These are phyloP conservation scores for Nesometra sesokonis DNA, from an alignment of 35 echinoderm and acorn worm species.

Conservation along the genomic window DNA sequence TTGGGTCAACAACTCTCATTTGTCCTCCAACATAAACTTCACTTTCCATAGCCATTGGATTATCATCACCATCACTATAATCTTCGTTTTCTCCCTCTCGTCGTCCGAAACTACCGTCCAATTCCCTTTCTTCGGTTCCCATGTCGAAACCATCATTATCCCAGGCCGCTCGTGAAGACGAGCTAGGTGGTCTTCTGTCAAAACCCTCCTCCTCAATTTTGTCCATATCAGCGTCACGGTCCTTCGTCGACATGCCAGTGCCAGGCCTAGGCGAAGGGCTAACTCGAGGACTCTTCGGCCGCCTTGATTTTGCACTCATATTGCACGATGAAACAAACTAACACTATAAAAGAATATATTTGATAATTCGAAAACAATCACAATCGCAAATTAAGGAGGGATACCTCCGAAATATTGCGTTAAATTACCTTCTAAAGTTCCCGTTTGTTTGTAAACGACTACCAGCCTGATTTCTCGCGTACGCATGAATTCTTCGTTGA, in stretches of 20 bases:
- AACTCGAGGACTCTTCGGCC: not conserved
- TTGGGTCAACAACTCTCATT: conserved; percentile 72
- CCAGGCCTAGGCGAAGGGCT: not conserved
- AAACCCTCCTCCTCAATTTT: conserved; percentile 6
- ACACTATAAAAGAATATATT: not conserved
- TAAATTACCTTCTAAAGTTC: not conserved
- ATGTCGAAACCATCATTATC: conserved; percentile 95
- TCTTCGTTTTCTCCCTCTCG: conserved; percentile 45
- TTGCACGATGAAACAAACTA: not conserved
- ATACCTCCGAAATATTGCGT: not conserved
- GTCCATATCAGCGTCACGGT: conserved; percentile 7
- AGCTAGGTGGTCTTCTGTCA: conserved; percentile 49
- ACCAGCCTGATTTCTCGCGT: too few species aligned
- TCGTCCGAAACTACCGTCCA: conserved; percentile 49
- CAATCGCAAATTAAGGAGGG: not conserved
- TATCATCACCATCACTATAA: conserved; percentile 47
- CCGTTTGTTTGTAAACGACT: too few species aligned
- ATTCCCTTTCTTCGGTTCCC: conserved; percentile 58
- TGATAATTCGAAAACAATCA: not conserved
- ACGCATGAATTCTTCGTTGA: too few species aligned
- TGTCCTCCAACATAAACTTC: conserved; percentile 82
- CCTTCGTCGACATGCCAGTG: not conserved
- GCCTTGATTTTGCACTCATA: not conserved
- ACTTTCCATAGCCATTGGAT: conserved; percentile 93
- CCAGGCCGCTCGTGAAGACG: conserved; percentile 74